Conservation (phyloP, 1,140 invertebrate species). For the Bombus superbus region DNA sequence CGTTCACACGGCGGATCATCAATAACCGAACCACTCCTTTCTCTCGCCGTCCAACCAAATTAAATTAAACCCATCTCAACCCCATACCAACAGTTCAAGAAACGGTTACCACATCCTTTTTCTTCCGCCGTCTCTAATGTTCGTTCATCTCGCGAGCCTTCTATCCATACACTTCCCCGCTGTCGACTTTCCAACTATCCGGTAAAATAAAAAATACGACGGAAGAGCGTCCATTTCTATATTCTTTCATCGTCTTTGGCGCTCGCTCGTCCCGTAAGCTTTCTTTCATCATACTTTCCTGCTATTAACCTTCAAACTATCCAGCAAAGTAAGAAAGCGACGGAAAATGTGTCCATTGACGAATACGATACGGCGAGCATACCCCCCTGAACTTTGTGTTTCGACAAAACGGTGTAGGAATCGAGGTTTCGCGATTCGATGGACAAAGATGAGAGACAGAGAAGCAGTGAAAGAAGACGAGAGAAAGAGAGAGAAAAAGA, state of each 20-base stretch:
- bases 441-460: background rate
- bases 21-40: background rate
- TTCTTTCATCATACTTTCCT: too few species aligned
- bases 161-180: background rate
- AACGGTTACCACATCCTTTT: background rate
- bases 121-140: background rate
- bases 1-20: background rate
- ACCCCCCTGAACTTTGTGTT: background rate
- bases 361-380: constrained; percentile 24
- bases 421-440: constrained; percentile 29
- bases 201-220: too few species aligned
- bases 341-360: background rate
- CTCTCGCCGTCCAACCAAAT: background rate
- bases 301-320: too few species aligned
- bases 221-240: too few species aligned
- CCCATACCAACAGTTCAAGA: too few species aligned
- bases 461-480: background rate
- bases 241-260: too few species aligned
- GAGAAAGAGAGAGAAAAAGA: background rate
- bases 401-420: constrained; percentile 21
- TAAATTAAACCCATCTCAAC: background rate
- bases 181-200: too few species aligned
- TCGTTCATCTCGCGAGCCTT: background rate
- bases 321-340: background rate
- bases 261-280: too few species aligned